Evolutionary conservation across 2,113 vertebrate genomes (phyloP).

Genomic region (Limanda limanda): DNA sequence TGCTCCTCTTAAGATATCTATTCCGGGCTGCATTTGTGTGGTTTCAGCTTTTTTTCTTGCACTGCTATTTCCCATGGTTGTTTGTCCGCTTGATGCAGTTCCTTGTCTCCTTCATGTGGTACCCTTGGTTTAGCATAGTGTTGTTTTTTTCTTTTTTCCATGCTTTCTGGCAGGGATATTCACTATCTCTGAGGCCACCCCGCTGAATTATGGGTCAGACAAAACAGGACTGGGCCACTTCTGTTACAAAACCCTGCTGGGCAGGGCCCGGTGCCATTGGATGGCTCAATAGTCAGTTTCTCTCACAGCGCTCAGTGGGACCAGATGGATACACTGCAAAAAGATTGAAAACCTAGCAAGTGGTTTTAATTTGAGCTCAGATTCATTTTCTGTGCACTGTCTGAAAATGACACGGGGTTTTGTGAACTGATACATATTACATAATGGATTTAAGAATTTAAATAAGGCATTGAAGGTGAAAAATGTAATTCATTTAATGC

Average conservation of each 20-base stretch:
- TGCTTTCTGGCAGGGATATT: constrained; percentile 35
- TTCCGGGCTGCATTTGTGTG: constrained; percentile 36
- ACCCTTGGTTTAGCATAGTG: constrained; percentile 28
- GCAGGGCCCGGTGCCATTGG: constrained; percentile 35
- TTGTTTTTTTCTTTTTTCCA: constrained; percentile 11
- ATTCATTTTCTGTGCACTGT: neutral
- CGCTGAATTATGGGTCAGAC: constrained; percentile 70
- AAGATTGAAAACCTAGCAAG: constrained; percentile 12
- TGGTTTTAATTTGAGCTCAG: constrained; percentile 23
- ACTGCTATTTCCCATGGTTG: constrained; percentile 8
- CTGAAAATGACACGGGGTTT: too few relatives aligned
- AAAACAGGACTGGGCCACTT: constrained; percentile 56
- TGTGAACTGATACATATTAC: neutral
- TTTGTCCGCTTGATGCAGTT: constrained; percentile 34
- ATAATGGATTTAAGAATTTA: too few relatives aligned
- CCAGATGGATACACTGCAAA: constrained; percentile 59
- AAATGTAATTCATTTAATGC: neutral
- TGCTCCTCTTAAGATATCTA: constrained; percentile 37
- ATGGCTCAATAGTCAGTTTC: constrained; percentile 29
- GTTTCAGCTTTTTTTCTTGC: constrained; percentile 14
- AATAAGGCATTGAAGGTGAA: neutral
- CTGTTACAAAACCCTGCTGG: constrained; percentile 55
- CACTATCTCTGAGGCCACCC: constrained; percentile 39
- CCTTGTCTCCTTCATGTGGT: constrained; percentile 34
- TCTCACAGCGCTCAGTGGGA: constrained; percentile 23